Base-by-base conservation (phyloP, 2,113 vertebrate species). In the Calyptommatus sinebrachiatus region DNA sequence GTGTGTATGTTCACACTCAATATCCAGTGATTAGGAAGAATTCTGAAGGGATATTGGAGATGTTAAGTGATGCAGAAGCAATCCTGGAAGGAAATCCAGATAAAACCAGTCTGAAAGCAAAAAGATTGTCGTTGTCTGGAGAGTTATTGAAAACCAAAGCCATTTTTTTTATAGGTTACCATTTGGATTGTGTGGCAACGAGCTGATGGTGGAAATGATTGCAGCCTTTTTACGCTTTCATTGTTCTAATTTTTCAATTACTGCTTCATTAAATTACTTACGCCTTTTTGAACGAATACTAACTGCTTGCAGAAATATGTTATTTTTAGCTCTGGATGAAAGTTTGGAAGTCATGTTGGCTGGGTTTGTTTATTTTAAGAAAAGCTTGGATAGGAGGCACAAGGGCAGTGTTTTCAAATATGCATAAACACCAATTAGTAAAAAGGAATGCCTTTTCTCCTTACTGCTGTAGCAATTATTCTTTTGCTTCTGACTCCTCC, bases 1-100 rank as follows among this genome's bases (percentile, higher is more conserved):
- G 99, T 99, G 98, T 99, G 99, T 93, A 5, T 41, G 97, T 99
- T 91, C 99, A 98, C 98, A 99, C 99, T 14, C 98, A 97, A 81
- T 99, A 98, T 0, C 97, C 98, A 60, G 97, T 99, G 86, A 98
- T 99, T 78, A 98, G 98, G 77, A 99, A 98, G 92, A 96, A 97
- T 89, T 96, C 92, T 78, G 97, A 98, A 69, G 95, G 94, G 81
- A 99, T 99, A 94, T 94, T 99, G 87, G 93, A 96, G 77, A 96
- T 97, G 16, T 95, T 99, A 93, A 91, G 91, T 46, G 94, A 96
- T 84, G 96, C 97, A 9, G 97, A 97, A 93, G 92, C 90, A 80
- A 92, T 86, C 75, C 88, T 99, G 69, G 96, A 96, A 83, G 93
- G 81, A 87, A 84, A 81, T 73, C 93, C 95, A 96, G 97, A 97